A percentile compares a stretch with the other conserved stretches of the same genome.
Evolutionary conservation across 2,113 vertebrate genomes (phyloP).

Genomic region (Aptenodytes forsteri): DNA sequence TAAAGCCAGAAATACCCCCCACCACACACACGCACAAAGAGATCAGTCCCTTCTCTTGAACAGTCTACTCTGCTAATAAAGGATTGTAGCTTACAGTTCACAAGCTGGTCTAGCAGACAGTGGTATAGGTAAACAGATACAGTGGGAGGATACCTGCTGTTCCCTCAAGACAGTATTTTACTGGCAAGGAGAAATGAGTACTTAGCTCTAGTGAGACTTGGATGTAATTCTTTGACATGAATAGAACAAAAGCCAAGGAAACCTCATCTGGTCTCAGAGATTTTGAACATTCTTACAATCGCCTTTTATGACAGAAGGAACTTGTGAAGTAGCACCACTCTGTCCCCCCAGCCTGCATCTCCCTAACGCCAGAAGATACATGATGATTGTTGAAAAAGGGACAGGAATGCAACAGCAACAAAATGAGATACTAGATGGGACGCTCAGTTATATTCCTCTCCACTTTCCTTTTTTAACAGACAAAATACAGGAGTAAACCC

Average conservation of each 20-base stretch:
- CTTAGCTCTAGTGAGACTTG: not conserved
- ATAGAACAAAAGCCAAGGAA: not conserved
- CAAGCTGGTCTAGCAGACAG: not conserved
- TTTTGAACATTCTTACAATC: not conserved
- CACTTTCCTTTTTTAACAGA: not conserved
- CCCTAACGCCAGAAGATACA: not conserved
- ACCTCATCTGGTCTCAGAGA: not conserved
- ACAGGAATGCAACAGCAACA: not conserved
- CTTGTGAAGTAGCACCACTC: not conserved
- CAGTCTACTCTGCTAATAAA: not conserved
- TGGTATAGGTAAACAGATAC: not conserved
- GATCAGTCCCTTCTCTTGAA: not conserved
- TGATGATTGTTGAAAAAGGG: not conserved
- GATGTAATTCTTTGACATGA: not conserved
- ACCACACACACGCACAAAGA: not conserved
- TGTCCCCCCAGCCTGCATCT: not conserved
- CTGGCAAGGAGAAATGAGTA: not conserved
- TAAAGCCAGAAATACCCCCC: not conserved
- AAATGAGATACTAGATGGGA: not conserved
- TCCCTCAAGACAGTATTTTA: not conserved
- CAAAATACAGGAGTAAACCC: not conserved
- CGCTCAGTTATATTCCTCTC: not conserved
- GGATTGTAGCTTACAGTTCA: not conserved
- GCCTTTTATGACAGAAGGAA: not conserved
- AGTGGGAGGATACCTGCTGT: not conserved